phyloP scores from a whole-genome alignment of 2,888 invertebrate species.

The Abrostola tripartita region DNA sequence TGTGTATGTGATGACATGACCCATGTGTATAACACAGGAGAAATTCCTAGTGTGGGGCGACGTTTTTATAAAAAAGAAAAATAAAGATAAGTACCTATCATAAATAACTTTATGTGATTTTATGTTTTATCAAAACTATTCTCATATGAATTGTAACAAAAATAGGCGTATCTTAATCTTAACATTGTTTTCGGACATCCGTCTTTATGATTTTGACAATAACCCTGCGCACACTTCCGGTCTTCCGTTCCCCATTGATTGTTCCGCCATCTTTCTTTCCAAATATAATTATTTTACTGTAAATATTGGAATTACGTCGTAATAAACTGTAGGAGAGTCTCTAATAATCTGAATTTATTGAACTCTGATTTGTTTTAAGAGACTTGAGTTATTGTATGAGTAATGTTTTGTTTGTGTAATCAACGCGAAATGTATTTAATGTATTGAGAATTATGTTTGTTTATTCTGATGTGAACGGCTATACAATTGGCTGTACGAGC shows the following conservation, averaged over 20 bases:
- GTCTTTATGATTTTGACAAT: conserved; percentile 61
- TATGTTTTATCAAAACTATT: not conserved
- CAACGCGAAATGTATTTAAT: conserved; percentile 12
- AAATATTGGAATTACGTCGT: conserved; percentile 33
- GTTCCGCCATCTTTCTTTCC: conserved; percentile 37
- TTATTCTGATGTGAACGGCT: not conserved
- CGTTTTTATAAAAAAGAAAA: too few species aligned
- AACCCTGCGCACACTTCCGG: conserved; percentile 55
- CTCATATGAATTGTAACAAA: conserved; percentile 35
- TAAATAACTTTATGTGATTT: not conserved
- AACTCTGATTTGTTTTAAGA: conserved; percentile 19
- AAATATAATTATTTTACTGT: conserved; percentile 32
- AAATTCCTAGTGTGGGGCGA: too few species aligned
- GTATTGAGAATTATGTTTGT: not conserved
- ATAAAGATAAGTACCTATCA: too few species aligned
- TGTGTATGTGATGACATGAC: too few species aligned
- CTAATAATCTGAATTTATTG: conserved; percentile 29
- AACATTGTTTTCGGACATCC: conserved; percentile 68
- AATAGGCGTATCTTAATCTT: conserved; percentile 55
- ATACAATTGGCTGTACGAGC: not conserved
- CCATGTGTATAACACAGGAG: too few species aligned
- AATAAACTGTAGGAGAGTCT: conserved; percentile 6
- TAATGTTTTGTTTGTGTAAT: conserved; percentile 14
- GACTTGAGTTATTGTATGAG: conserved; percentile 11
- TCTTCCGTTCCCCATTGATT: conserved; percentile 62